Evolutionary conservation across 2,797 vertebrate genomes (phyloP).

Genomic region (Leptatherina wallacei): DNA sequence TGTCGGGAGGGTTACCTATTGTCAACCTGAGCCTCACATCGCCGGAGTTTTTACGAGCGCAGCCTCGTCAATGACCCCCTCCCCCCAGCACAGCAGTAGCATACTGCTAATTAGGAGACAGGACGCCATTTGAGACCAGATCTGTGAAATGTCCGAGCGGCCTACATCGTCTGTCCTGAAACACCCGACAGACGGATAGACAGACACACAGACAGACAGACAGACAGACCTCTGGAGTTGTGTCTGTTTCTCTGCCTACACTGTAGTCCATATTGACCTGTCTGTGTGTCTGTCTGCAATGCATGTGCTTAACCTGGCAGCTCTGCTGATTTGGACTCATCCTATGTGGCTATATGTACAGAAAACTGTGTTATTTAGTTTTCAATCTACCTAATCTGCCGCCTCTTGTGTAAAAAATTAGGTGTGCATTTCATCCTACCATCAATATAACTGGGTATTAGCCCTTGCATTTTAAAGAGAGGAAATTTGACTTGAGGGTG

Average conservation of each 20-base stretch:
- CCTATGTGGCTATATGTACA: constrained; percentile 36
- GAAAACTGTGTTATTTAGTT: constrained; percentile 40
- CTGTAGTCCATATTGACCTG: constrained; percentile 80
- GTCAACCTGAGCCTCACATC: constrained; percentile 79
- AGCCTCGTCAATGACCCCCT: constrained; percentile 68
- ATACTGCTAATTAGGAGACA: constrained; percentile 70
- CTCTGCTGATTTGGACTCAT: constrained; percentile 54
- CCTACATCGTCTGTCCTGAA: constrained; percentile 84
- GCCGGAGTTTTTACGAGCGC: constrained; percentile 69
- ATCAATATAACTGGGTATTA: constrained; percentile 4
- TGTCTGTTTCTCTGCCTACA: constrained; percentile 84
- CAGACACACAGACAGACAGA: constrained; percentile 89
- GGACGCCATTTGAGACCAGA: constrained; percentile 72
- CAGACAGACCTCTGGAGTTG: constrained; percentile 86
- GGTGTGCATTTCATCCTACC: constrained; percentile 17
- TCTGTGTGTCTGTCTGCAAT: constrained; percentile 86
- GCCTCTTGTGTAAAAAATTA: constrained; percentile 5
- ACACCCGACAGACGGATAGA: constrained; percentile 80
- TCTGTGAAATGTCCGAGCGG: constrained; percentile 74
- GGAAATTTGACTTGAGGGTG: constrained; percentile 18
- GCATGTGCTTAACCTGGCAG: constrained; percentile 69
- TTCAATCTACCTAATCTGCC: constrained; percentile 15
- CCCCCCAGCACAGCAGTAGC: constrained; percentile 64
- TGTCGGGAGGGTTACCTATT: constrained; percentile 76
- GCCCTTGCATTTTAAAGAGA: constrained; percentile 11